Conservation (phyloP, 2,888 invertebrate genomes). For the Drosophila paranaensis region DNA sequence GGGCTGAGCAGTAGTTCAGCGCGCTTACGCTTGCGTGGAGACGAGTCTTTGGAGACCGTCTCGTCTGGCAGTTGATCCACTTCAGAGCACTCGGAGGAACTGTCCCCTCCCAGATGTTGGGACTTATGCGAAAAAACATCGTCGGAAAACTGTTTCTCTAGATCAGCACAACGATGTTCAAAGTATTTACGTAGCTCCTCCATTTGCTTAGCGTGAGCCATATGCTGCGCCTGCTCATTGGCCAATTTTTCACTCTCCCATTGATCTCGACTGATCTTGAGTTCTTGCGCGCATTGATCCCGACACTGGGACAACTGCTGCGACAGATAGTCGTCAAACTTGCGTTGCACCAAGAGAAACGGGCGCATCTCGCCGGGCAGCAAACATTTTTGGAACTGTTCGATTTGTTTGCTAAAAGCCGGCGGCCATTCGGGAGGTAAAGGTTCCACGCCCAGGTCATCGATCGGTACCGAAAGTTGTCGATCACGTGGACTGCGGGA, state of each 20-base stretch:
- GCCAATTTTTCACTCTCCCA: constrained; percentile 87
- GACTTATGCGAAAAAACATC: constrained; percentile 89
- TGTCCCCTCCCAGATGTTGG: constrained; percentile 86
- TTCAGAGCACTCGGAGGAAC: constrained; percentile 83
- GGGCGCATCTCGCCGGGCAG: constrained; percentile 83
- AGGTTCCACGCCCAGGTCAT: constrained; percentile 49
- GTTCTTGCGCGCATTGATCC: constrained; percentile 80
- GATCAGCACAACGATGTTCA: constrained; percentile 91
- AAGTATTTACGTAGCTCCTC: constrained; percentile 92
- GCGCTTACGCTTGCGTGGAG: constrained; percentile 81
- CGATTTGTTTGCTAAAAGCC: constrained; percentile 83
- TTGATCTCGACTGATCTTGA: constrained; percentile 81
- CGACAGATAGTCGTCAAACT: constrained; percentile 86
- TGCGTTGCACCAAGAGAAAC: constrained; percentile 85
- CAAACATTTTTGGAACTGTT: constrained; percentile 83
- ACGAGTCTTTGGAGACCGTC: constrained; percentile 69
- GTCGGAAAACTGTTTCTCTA: constrained; percentile 91
- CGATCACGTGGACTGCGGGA: constrained; percentile 82
- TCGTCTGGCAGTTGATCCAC: constrained; percentile 82
- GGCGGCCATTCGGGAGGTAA: constrained; percentile 61
- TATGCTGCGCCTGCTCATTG: constrained; percentile 88
- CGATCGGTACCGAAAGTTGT: constrained; percentile 72
- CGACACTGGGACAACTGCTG: constrained; percentile 86
- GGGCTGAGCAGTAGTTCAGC: constrained; percentile 83
- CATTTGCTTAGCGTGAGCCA: constrained; percentile 90